Percentiles rank a stretch among this genome's conserved stretches.
Evolutionary conservation across 2,797 vertebrate genomes (phyloP).

Genomic region (Staurois parvus): DNA sequence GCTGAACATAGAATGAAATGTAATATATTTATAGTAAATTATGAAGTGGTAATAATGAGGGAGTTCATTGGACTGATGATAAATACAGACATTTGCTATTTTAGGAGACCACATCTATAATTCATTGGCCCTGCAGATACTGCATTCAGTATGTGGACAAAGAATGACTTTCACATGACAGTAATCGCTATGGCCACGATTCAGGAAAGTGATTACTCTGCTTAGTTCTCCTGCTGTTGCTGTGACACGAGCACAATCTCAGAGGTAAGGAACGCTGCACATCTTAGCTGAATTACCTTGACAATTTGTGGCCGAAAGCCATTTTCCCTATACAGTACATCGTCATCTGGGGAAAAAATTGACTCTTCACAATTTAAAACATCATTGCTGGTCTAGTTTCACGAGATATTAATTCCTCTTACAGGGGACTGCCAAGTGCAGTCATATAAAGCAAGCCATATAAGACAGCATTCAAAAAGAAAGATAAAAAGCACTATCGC

Average conservation of each 20-base stretch:
- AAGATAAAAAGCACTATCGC: neutral
- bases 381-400: neutral
- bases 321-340: neutral
- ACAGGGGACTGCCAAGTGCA: neutral
- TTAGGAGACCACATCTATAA: slow-evolving; percentile 35
- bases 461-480: neutral
- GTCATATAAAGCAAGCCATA: neutral
- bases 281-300: slow-evolving; percentile 1
- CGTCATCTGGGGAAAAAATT: neutral
- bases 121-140: slow-evolving; percentile 25
- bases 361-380: neutral
- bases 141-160: slow-evolving; percentile 23
- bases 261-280: slow-evolving; percentile 12
- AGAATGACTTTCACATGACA: slow-evolving; percentile 30
- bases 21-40: neutral
- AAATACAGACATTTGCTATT: slow-evolving; percentile 46
- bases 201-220: slow-evolving; percentile 24
- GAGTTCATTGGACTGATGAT: slow-evolving; percentile 33
- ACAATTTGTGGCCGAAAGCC: neutral
- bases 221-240: neutral
- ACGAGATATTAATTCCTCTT: neutral
- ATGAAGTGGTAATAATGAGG: slow-evolving; percentile 9
- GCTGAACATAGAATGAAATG: neutral
- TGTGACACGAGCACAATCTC: neutral
- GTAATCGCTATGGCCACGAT: slow-evolving; percentile 14